Evolutionary conservation across 2,113 vertebrate genomes (phyloP), one percentile per base, ranked within the genome.

Genomic region (Trinectes maculatus): DNA sequence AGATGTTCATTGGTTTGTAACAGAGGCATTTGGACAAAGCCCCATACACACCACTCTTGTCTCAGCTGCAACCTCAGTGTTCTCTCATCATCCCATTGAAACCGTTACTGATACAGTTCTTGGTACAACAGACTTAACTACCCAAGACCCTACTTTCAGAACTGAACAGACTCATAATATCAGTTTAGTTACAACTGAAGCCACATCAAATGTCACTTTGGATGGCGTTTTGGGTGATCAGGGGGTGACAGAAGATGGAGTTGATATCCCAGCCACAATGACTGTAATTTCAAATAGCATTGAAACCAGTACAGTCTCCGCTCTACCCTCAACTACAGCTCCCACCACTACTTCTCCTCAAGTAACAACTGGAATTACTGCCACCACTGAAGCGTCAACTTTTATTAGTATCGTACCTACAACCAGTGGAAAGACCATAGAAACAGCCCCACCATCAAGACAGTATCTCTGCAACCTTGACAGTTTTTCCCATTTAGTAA

Each of bases 391-490:
- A 37, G 69, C 64, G 49, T 77, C 63, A 61, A 74, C 64, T 24
- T 57, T 21, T 11, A 62, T 63, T 53, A 57, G n/a, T 44, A 3
- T 80, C 22, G 72, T 59, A 13, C 28, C 1, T 1, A 63, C 69
- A 46, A 84, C 91, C 81, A 68, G 69, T 15, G 60, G 42, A 2
- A 40, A 70, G n/a, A 89, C 83, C 3, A 90, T 91, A 48, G 80
- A 89, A 0, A 1, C 81, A 58, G 82, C 90, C 9, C 81, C 94
- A 10, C 90, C 93, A 40, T 82, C 84, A 59, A 93, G 91, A 6
- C 92, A 90, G 0, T 98, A 95, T 0, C 82, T 97, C 79, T 99
- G 98, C 24, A 93, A 93, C 42, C 85, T 93, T 54, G 90, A 95
- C 0, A 80, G 92, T 31, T 93, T 94, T 0, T 83, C 87, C 34